Evolutionary conservation across 2,888 invertebrate genomes (phyloP), one percentile per base, ranked within the genome.

Genomic region (Incurvaria masculella): DNA sequence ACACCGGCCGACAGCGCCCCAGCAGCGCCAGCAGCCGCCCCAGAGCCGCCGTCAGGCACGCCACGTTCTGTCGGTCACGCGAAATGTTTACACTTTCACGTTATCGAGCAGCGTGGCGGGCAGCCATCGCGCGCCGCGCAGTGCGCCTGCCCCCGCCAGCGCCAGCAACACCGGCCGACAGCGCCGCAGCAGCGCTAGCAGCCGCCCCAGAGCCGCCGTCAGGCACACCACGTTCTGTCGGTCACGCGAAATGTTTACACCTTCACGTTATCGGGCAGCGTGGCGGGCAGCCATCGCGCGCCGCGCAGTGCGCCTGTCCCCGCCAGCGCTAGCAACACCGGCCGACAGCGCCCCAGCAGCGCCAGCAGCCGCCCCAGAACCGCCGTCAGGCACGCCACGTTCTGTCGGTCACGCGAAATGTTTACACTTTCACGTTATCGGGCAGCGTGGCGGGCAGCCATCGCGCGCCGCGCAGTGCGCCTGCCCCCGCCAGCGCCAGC

Each of bases 371-470:
- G 66, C 17, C 80, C 75, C 52, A 89, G 75, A 20, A 82, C 76
- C 48, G 73, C 66, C 16, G 87, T 83, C 17, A 8, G 4, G 1
- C 11, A 27, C 4, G 1, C 19, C 20, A 8, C n/a, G 20, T 42
- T 11, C 20, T 11, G 8, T n/a, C n/a, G n/a, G n/a, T n/a, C n/a
- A n/a, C n/a, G n/a, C n/a, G n/a, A n/a, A n/a, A n/a, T n/a, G n/a
- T n/a, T n/a, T n/a, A n/a, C 23, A 89, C 60, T 64, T 86, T 86
- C 23, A 85, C 81, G 60, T 85, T 80, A 48, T 79, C 73, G 16
- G 87, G 86, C 48, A 89, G 72, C 44, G 83, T 81, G 46, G 80
- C 75, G 5, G 92, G 91, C 55, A 94, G 74, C 94, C 94, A 94
- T 52, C 85, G 78, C 33, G 89, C 78, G 51, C 82, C 82, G 17